Percentiles rank a stretch among this genome's conserved stretches.
Conservation (phyloP, 1,140 invertebrate species). For the Drosophila aff. region DNA sequence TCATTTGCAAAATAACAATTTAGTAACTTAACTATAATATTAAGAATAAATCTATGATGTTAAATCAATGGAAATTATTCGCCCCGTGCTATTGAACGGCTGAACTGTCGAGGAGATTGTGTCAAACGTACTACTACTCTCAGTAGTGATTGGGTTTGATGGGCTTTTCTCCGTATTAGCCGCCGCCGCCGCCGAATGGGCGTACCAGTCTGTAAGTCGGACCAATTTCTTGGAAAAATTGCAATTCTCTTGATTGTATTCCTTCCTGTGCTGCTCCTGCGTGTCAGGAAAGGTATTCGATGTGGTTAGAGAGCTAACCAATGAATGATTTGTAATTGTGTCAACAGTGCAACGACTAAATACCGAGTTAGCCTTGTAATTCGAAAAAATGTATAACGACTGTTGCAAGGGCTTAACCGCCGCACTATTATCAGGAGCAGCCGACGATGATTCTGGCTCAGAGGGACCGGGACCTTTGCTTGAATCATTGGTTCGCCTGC, state of each 20-base stretch:
- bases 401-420: constrained; percentile 72
- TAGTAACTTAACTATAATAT: constrained; percentile 27
- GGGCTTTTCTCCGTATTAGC: constrained; percentile 52
- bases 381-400: constrained; percentile 81
- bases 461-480: constrained; percentile 21
- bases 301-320: constrained; percentile 44
- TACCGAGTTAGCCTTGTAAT: constrained; percentile 75
- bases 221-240: constrained; percentile 68
- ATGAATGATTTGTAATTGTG: constrained; percentile 49
- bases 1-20: constrained; percentile 75
- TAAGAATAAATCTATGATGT: constrained; percentile 64
- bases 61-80: constrained; percentile 82
- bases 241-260: constrained; percentile 77
- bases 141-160: constrained; percentile 39
- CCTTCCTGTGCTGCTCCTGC: constrained; percentile 43
- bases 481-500: constrained; percentile 16
- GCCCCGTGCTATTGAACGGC: constrained; percentile 55
- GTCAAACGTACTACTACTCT: constrained; percentile 50
- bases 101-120: constrained; percentile 53
- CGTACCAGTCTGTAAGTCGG: constrained; percentile 58
- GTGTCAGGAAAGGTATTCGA: constrained; percentile 55
- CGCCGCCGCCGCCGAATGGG: constrained; percentile 28
- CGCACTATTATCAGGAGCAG: constrained; percentile 37
- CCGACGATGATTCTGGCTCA: constrained; percentile 19
- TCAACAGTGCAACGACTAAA: constrained; percentile 58